Evolutionary conservation across 92 coral and sea anemone genomes (phyloP).

Genomic region (Zoanthus gigantus): DNA sequence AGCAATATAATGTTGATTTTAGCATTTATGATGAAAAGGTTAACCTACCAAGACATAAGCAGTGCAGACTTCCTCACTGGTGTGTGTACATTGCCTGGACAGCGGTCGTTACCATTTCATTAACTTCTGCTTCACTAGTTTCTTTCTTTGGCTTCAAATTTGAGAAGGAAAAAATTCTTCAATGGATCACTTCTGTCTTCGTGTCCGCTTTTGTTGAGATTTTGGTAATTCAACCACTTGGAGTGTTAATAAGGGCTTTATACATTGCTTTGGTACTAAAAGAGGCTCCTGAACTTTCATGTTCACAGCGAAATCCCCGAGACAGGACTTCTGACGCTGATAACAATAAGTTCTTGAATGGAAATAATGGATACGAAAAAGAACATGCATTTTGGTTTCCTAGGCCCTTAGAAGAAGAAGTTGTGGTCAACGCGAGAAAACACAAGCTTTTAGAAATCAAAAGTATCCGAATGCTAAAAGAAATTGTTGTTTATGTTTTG

Average conservation of each 20-base stretch:
- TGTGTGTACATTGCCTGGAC: conserved; percentile 81
- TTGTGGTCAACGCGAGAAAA: conserved; percentile 71
- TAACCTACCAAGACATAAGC: conserved; percentile 17
- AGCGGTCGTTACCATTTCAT: conserved; percentile 58
- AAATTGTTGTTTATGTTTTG: conserved; percentile 77
- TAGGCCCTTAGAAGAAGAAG: conserved; percentile 37
- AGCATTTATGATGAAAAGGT: conserved; percentile 27
- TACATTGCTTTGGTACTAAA: conserved; percentile 75
- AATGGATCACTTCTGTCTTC: conserved; percentile 83
- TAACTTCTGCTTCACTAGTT: conserved; percentile 79
- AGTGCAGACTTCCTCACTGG: conserved; percentile 71
- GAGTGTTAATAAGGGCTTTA: conserved; percentile 71
- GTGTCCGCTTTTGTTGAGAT: conserved; percentile 77
- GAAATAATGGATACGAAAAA: not conserved
- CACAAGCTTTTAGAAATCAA: conserved; percentile 73
- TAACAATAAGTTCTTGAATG: not conserved
- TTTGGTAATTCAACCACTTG: conserved; percentile 76
- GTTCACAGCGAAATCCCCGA: conserved; percentile 9
- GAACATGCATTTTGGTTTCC: conserved; percentile 2
- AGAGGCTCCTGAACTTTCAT: conserved; percentile 70
- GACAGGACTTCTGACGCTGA: conserved; percentile 29
- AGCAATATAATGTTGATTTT: conserved; percentile 33
- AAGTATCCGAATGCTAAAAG: conserved; percentile 78
- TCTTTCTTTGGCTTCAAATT: conserved; percentile 81
- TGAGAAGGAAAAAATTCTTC: conserved; percentile 74